Evolutionary conservation across 1,140 invertebrate species (phyloP), one percentile per base, ranked within the genome.

Genomic region (Zaprionus tsacasi): DNA sequence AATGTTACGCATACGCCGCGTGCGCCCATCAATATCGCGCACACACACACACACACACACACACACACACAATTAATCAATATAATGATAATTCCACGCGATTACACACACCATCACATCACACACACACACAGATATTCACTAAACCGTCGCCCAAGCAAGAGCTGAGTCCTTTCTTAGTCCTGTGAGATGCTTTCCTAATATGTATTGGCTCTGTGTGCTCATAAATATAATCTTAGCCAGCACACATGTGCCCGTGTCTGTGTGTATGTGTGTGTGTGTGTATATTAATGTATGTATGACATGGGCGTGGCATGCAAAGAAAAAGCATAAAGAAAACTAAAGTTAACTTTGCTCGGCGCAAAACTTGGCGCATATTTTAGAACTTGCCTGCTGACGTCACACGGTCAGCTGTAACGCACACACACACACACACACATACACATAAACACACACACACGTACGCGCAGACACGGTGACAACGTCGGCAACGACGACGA

Each of bases 301-400:
- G 74, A 68, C 65, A 78, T 76, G 80, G 83, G 82, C 82, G 82
- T 86, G 82, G 77, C 77, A 80, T 40, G 81, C 73, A 54, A 73
- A 76, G 66, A 68, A 69, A 73, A 43, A 40, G 10, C 45, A 54
- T 43, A 40, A 43, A 27, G 55, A 43, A 59, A 70, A 68, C 45
- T 64, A 64, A 77, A 69, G 68, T 72, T 67, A 82, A 82, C 79
- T 76, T 79, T 61, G 67, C 55, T 48, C 43, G 61, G 67, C 11
- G 54, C 60, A 65, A 56, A 85, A 81, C 78, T 81, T 77, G 79
- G 52, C 83, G 80, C 83, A 87, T 88, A 87, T 87, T 88, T 87
- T 88, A 88, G 73, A 88, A 69, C 77, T 79, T 36, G 33, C 10
- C 45, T 50, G 45, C 36, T 88, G 83, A 88, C 82, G 82, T 87